Base-by-base conservation (phyloP, 2,113 vertebrate species). In the Rhinolophus sinicus region DNA sequence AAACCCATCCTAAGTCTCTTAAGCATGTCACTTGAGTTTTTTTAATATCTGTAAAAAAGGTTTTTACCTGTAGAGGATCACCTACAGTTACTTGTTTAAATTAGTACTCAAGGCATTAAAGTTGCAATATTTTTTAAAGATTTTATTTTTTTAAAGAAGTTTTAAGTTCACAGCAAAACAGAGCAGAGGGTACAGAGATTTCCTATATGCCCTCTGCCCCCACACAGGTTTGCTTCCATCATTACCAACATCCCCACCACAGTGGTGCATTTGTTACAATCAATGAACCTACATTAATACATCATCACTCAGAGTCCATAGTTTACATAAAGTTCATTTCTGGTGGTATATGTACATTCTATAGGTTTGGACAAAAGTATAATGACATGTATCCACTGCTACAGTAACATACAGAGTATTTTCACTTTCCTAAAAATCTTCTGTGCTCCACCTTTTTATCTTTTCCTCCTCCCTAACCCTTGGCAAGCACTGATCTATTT, bases 51-150 rank as follows among this genome's bases (percentile, higher is more conserved):
- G 56, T 44, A 44, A 83, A 10, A 56, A 58, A 77, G 35, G 21
- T 15, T 78, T 58, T 30, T 38, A 35, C 22, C 2, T 70, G 12
- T 62, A 64, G 30, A 62, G 9, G 26, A 21, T 54, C 12, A 28
- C 64, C 33, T 67, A 8, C 0, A 70, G 26, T 69, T 70, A 89
- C 38, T 76, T 52, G 26, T 84, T 85, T 88, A 73, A 35, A 60
- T 67, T 44, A 67, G 47, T 84, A 88, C 4, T 83, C 86, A 67
- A 35, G n/a, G 35, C 88, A 47, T n/a, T 70, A 82, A 56, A 47
- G 11, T 82, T 85, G 58, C 30, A 56, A 22, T 72, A 12, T 56
- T 99, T 96, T 99, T 18, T 7, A 72, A 78, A 89, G 47, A 54
- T 33, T 50, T 54, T 62, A 22, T 44, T 35, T 82, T 60, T 72